A percentile compares a stretch with the other conserved stretches of the same genome.
phyloP scores from a whole-genome alignment of 2,888 invertebrate genomes.

The Fabriciana adippe region DNA sequence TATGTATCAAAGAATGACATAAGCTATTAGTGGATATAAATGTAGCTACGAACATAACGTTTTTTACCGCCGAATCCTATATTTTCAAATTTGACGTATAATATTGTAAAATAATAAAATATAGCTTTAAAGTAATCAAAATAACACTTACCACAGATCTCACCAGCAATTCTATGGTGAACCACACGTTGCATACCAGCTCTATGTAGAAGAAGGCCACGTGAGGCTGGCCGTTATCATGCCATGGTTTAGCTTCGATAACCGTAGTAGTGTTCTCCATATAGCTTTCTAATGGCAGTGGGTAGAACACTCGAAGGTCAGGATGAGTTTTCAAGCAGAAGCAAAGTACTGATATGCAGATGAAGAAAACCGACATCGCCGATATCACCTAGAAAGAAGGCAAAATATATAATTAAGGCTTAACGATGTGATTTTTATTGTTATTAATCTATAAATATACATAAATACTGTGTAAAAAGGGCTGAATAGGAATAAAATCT shows the following conservation, averaged over 20 bases:
- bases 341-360: conserved; percentile 96
- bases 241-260: conserved; percentile 61
- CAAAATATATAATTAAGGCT: not conserved
- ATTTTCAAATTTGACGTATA: too few species aligned
- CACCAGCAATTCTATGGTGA: conserved; percentile 95
- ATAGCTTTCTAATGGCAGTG: conserved; percentile 43
- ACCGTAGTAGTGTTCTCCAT: conserved; percentile 46
- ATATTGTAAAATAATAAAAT: too few species aligned
- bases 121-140: not conserved
- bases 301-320: conserved; percentile 86
- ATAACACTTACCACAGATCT: conserved; percentile 89
- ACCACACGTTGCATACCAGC: conserved; percentile 97
- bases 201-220: conserved; percentile 95
- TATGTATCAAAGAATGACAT: too few species aligned
- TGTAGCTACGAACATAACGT: too few species aligned
- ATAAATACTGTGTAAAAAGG: too few species aligned
- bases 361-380: conserved; percentile 96
- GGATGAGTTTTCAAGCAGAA: conserved; percentile 98
- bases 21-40: too few species aligned
- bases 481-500: too few species aligned
- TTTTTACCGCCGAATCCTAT: too few species aligned
- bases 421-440: not conserved
- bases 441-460: too few species aligned
- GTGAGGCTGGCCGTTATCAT: conserved; percentile 83
- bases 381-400: conserved; percentile 89